These are phyloP conservation scores for Protodeltote pygarga DNA, from an alignment of 2,888 invertebrate species.

Conservation along the genomic window DNA sequence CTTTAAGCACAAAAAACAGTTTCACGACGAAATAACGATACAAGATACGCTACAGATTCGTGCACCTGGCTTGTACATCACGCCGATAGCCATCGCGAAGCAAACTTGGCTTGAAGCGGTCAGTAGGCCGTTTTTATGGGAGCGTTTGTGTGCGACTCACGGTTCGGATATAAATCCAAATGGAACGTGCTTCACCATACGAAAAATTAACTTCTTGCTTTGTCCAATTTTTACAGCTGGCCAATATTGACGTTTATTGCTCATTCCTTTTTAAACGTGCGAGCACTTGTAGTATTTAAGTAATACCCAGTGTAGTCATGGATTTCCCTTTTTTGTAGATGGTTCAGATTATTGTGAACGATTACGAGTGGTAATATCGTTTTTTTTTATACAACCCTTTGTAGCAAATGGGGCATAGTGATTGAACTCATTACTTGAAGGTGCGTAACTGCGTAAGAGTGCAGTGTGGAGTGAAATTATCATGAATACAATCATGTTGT, in stretches of 20 bases:
- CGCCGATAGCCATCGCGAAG: conserved; percentile 42
- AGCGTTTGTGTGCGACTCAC: conserved; percentile 58
- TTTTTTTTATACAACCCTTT: conserved; percentile 4
- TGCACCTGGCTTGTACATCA: conserved; percentile 32
- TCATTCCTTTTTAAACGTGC: conserved; percentile 58
- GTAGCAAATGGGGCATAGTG: neutral
- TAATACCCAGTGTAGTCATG: conserved; percentile 20
- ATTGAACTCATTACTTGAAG: conserved; percentile 13
- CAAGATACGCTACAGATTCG: neutral
- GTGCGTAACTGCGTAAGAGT: conserved; percentile 8
- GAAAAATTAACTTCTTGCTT: conserved; percentile 71
- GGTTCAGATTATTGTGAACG: too few relatives aligned
- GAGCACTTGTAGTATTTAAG: conserved; percentile 38
- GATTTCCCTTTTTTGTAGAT: neutral
- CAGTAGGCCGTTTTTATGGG: conserved; percentile 65
- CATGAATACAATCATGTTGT: too few relatives aligned
- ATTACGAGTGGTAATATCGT: too few relatives aligned
- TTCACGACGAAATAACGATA: neutral
- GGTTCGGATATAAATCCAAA: conserved; percentile 67
- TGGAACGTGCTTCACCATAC: conserved; percentile 65
- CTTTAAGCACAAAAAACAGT: too few relatives aligned
- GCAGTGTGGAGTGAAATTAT: too few relatives aligned
- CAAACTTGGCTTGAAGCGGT: conserved; percentile 46
- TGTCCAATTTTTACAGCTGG: conserved; percentile 64
- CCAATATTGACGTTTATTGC: conserved; percentile 64